Conservation (phyloP, 2,113 vertebrate species). For the Sclerurus mexicanus region DNA sequence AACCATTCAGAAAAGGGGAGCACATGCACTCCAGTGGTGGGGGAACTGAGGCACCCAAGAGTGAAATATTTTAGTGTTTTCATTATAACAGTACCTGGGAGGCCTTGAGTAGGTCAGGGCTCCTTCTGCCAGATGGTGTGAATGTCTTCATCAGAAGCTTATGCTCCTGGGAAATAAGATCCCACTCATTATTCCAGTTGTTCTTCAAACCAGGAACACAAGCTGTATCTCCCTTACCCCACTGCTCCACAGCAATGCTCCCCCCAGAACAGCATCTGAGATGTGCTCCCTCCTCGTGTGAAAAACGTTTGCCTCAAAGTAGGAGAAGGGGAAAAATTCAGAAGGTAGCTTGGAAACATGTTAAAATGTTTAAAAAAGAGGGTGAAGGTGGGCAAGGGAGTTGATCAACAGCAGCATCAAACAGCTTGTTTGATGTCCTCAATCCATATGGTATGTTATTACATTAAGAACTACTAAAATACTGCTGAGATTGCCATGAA, state of each 20-base stretch:
- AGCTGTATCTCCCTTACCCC: not conserved
- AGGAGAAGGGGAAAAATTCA: not conserved
- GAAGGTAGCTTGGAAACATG: not conserved
- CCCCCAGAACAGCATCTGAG: not conserved
- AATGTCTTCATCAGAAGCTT: not conserved
- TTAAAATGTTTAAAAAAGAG: not conserved
- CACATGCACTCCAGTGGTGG: fast-evolving
- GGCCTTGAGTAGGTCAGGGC: not conserved
- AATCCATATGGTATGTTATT: not conserved
- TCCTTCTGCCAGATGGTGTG: not conserved
- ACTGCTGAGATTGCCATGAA: not conserved
- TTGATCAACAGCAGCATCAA: not conserved
- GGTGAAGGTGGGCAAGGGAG: fast-evolving
- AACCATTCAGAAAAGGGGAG: not conserved
- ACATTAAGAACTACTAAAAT: not conserved
- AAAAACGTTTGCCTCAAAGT: not conserved
- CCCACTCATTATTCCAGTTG: not conserved
- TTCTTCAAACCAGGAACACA: not conserved
- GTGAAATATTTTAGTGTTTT: not conserved
- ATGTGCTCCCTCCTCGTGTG: not conserved
- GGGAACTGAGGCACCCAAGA: not conserved
- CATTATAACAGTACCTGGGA: not conserved
- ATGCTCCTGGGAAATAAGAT: not conserved
- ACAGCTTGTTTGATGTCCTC: not conserved
- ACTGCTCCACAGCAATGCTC: fast-evolving